Percentiles rank a stretch among this genome's conserved stretches.
Evolutionary conservation across 2,797 vertebrate species (phyloP).

Genomic region (Gambusia yucatana): DNA sequence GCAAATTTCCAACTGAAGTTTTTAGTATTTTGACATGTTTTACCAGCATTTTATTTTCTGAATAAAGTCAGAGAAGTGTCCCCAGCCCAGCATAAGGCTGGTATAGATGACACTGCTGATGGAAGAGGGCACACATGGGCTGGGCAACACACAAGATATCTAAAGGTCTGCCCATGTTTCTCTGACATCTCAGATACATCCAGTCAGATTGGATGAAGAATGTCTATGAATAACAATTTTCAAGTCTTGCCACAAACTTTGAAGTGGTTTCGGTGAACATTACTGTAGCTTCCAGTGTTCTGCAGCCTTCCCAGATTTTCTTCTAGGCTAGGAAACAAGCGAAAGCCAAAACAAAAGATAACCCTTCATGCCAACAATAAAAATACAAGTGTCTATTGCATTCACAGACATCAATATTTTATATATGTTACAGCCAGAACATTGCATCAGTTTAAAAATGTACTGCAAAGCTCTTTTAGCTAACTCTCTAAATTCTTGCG

Average conservation of each 20-base stretch:
- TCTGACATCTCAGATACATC: too few species aligned
- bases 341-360: neutral
- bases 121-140: neutral
- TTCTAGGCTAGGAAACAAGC: too few species aligned
- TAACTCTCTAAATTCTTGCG: neutral
- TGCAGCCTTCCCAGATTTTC: neutral
- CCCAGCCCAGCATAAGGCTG: neutral
- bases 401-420: neutral
- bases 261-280: too few species aligned
- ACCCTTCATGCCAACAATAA: neutral
- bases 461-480: neutral
- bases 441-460: neutral
- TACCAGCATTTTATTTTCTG: neutral
- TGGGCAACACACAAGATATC: neutral
- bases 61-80: neutral
- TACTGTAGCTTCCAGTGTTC: neutral
- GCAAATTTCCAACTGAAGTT: neutral
- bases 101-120: neutral
- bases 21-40: neutral
- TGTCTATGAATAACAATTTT: too few species aligned
- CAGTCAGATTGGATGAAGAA: too few species aligned
- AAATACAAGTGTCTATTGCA: neutral
- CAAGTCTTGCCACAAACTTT: too few species aligned
- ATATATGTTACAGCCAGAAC: neutral
- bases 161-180: neutral